Conservation (phyloP, 2,113 vertebrate species). For the Lepus americanus region DNA sequence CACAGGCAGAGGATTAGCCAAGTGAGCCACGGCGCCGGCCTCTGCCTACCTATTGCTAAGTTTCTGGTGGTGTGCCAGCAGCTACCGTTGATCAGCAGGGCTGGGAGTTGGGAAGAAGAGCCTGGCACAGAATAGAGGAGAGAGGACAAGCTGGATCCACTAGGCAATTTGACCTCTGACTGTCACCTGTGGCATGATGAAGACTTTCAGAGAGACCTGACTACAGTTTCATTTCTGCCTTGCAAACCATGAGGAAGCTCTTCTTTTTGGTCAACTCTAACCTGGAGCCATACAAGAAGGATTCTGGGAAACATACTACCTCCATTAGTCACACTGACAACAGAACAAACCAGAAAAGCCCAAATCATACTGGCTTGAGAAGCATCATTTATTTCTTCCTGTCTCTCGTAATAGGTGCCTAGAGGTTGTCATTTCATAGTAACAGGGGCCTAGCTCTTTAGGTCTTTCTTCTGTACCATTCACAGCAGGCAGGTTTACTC, state of each 20-base stretch:
- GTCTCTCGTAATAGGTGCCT: neutral
- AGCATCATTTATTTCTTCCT: conserved; percentile 45
- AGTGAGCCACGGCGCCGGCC: too few species aligned
- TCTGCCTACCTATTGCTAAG: neutral
- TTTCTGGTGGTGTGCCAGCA: neutral
- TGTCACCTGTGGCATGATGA: neutral
- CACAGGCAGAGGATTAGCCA: too few species aligned
- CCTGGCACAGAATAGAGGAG: neutral
- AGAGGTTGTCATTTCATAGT: neutral
- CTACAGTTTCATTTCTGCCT: neutral
- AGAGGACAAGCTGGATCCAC: neutral
- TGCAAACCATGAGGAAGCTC: conserved; percentile 27
- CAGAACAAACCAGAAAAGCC: neutral
- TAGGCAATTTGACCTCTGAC: neutral
- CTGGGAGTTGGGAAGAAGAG: neutral
- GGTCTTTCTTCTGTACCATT: neutral
- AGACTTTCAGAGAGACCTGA: neutral
- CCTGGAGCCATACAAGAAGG: neutral
- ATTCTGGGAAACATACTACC: neutral
- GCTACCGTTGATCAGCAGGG: neutral
- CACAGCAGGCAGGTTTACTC: neutral
- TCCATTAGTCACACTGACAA: neutral
- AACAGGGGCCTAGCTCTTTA: neutral
- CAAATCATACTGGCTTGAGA: conserved; percentile 34
- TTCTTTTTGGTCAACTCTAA: neutral